These are phyloP conservation scores for Pogonomyrmex californicus DNA, from an alignment of 1,140 invertebrate genomes.

Conservation along the genomic window DNA sequence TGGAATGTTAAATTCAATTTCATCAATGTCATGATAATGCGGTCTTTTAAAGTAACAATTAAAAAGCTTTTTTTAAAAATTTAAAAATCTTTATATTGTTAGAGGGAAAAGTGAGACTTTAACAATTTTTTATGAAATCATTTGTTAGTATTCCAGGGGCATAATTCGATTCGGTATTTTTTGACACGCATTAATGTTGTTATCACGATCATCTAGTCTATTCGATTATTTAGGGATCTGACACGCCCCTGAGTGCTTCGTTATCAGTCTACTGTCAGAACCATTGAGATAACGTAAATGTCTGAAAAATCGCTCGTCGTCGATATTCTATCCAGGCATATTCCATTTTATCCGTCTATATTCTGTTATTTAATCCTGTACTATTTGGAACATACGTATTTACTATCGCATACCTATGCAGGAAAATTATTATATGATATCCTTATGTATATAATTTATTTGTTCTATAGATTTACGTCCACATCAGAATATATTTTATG, in stretches of 20 bases:
- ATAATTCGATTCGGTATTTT: not conserved
- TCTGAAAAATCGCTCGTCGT: conserved; percentile 14
- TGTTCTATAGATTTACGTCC: conserved; percentile 15
- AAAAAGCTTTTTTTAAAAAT: not conserved
- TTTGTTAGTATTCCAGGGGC: not conserved
- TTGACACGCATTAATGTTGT: conserved; percentile 32
- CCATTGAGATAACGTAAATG: not conserved
- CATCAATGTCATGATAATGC: not conserved
- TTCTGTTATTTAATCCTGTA: not conserved
- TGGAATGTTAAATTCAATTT: not conserved
- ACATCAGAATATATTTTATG: conserved; percentile 6
- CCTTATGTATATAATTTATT: conserved; percentile 11
- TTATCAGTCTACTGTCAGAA: conserved; percentile 27
- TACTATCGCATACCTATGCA: not conserved
- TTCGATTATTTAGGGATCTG: conserved; percentile 1
- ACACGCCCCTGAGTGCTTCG: not conserved
- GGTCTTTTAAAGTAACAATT: not conserved
- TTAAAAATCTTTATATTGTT: not conserved
- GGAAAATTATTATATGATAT: not conserved
- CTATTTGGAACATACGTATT: not conserved
- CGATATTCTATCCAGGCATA: not conserved
- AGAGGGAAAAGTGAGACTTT: not conserved
- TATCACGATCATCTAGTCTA: conserved; percentile 35
- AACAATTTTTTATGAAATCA: conserved; percentile 9
- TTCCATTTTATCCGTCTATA: not conserved